Base-by-base conservation (phyloP, 2,113 vertebrate species). In the Piprites chloris region DNA sequence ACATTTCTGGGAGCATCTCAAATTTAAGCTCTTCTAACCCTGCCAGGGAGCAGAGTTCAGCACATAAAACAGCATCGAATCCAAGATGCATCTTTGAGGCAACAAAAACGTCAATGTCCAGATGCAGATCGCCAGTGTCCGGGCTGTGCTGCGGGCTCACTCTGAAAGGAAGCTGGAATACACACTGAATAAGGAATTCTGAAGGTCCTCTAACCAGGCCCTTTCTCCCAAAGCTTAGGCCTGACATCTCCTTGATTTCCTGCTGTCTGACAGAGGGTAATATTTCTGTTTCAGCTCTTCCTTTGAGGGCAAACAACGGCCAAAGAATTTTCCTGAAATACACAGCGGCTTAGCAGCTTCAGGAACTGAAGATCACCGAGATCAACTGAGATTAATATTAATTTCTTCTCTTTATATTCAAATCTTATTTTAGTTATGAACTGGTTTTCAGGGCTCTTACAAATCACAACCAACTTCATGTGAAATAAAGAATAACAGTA, bases 101-200 rank as follows among this genome's bases (percentile, higher is more conserved):
- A 22, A 56, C 56, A 49, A 58, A 95, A 94, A 90, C 96, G 92
- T 86, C 84, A 94, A 95, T 91, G 42, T 68, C 52, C 88, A 95
- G 85, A 65, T 97, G 87, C 90, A 84, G 91, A 93, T 94, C 89
- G 69, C 78, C 65, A 33, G 87, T 90, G 84, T 83, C 69, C 61
- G 4, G 10, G 76, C 72, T 61, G 67, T 46, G 49, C 95, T 96
- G 96, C 47, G 39, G 37, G 93, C 95, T 96, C 59, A 16, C 86
- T 87, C 73, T 65, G 73, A 85, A 61, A 89, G 80, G 69, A 76
- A 93, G 73, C 39, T 50, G 22, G 23, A 89, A 89, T 27, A 32
- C 17, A 11, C 12, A 39, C 30, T 80, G 58, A 85, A 44, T n/a
- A 35, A 90, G 20, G 78, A 33, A 75, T 79, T 87, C 13, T 7